Conservation (phyloP, 1,140 invertebrate species). For the Pygmarrhopalites habei region DNA sequence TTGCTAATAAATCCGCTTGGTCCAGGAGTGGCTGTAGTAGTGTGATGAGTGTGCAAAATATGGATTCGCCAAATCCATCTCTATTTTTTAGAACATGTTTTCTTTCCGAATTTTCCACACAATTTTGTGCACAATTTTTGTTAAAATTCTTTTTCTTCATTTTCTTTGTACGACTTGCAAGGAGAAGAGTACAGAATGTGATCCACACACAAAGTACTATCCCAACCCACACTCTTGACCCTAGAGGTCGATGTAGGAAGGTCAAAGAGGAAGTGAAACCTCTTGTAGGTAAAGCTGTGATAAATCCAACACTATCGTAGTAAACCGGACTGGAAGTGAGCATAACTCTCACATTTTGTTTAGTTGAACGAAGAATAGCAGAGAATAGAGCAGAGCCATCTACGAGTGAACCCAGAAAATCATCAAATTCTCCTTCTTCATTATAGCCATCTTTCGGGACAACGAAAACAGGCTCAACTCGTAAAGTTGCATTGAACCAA, state of each 20-base stretch:
- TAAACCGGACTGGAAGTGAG: background rate
- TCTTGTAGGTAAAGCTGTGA: background rate
- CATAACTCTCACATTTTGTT: background rate
- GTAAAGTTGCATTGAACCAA: background rate
- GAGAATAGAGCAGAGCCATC: background rate
- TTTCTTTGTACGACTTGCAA: too few relatives aligned
- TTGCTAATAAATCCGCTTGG: background rate
- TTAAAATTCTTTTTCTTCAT: too few relatives aligned
- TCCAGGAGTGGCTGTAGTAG: background rate
- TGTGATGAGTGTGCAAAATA: too few relatives aligned
- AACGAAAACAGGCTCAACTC: background rate
- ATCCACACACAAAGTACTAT: too few relatives aligned
- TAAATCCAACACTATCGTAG: background rate
- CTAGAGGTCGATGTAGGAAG: background rate
- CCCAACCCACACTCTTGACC: background rate
- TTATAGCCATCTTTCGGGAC: background rate
- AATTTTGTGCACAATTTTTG: too few relatives aligned
- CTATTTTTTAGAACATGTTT: background rate
- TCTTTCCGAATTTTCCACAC: background rate
- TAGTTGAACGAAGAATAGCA: background rate
- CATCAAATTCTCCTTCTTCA: background rate
- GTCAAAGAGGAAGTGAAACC: background rate
- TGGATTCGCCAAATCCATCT: background rate
- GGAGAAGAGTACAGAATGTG: background rate
- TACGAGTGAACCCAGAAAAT: background rate